phyloP scores from a whole-genome alignment of 2,888 invertebrate species.

The Eilema depressum region DNA sequence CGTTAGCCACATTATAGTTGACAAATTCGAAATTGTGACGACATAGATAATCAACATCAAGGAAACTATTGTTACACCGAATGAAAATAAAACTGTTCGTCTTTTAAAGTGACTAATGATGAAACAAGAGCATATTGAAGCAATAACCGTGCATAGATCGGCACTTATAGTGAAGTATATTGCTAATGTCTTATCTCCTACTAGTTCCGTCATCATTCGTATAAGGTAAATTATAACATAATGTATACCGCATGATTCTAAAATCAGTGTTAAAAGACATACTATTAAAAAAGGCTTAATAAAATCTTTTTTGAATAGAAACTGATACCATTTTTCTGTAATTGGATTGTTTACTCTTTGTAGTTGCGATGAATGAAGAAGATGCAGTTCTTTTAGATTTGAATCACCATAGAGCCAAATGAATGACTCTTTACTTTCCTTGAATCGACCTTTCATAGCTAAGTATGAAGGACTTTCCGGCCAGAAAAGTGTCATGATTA shows the following conservation, averaged over 20 bases:
- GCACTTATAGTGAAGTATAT: constrained; percentile 57
- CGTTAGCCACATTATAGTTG: constrained; percentile 46
- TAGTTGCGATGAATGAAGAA: constrained; percentile 47
- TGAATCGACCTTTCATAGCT: constrained; percentile 59
- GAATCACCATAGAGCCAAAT: constrained; percentile 56
- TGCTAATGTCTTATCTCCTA: constrained; percentile 52
- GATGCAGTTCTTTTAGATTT: constrained; percentile 51
- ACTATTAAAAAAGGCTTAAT: constrained; percentile 53
- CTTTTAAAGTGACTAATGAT: constrained; percentile 53
- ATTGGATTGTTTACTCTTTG: constrained; percentile 23
- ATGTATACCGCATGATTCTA: constrained; percentile 60
- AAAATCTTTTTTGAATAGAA: constrained; percentile 54
- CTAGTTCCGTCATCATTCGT: constrained; percentile 58
- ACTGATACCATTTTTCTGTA: constrained; percentile 30
- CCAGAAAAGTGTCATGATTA: constrained; percentile 55
- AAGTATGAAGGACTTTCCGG: constrained; percentile 64
- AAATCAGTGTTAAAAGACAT: constrained; percentile 49
- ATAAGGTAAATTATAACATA: constrained; percentile 58
- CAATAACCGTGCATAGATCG: constrained; percentile 53
- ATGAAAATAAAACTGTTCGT: constrained; percentile 55
- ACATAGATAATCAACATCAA: constrained; percentile 57
- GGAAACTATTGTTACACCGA: constrained; percentile 46
- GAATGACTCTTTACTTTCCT: constrained; percentile 57
- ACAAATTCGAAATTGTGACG: constrained; percentile 46
- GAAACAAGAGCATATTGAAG: constrained; percentile 50